These are phyloP conservation scores for Latrodectus geometricus DNA, from an alignment of 1,140 invertebrate species.

Conservation along the genomic window DNA sequence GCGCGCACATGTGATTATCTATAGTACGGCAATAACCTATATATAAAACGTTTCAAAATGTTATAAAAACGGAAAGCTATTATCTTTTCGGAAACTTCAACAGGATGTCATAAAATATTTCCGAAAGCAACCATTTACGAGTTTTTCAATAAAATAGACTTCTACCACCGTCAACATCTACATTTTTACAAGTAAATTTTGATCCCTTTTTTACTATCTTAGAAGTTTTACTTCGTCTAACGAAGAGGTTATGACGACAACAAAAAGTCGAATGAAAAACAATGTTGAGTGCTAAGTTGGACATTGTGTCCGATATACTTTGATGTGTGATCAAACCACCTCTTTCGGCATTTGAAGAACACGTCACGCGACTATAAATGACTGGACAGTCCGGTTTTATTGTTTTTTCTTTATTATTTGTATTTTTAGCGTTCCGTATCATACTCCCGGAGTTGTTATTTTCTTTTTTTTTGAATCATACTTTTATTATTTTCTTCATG, in stretches of 20 bases:
- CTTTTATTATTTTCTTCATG: constrained; percentile 49
- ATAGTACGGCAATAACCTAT: too few relatives aligned
- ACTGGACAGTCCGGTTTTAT: not conserved
- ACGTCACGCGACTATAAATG: constrained; percentile 42
- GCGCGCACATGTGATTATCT: too few relatives aligned
- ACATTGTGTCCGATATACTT: not conserved
- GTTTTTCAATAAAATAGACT: not conserved
- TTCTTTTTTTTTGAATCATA: constrained; percentile 5
- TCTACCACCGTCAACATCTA: not conserved
- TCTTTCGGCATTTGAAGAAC: not conserved
- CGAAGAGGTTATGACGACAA: not conserved
- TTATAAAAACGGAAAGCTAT: too few relatives aligned
- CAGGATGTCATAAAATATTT: not conserved
- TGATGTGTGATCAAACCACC: constrained; percentile 1
- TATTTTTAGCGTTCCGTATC: constrained; percentile 19
- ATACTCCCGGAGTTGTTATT: not conserved
- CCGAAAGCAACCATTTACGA: not conserved
- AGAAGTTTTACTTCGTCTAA: not conserved
- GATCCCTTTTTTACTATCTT: not conserved
- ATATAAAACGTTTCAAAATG: too few relatives aligned
- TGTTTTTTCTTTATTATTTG: constrained; percentile 29
- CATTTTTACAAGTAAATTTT: not conserved
- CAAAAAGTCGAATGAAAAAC: not conserved
- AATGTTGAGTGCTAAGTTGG: not conserved
- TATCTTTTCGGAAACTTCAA: not conserved